Percentiles rank a stretch among this genome's conserved stretches.
Evolutionary conservation across 2,113 vertebrate genomes (phyloP).

Genomic region (Tragelaphus scriptus): DNA sequence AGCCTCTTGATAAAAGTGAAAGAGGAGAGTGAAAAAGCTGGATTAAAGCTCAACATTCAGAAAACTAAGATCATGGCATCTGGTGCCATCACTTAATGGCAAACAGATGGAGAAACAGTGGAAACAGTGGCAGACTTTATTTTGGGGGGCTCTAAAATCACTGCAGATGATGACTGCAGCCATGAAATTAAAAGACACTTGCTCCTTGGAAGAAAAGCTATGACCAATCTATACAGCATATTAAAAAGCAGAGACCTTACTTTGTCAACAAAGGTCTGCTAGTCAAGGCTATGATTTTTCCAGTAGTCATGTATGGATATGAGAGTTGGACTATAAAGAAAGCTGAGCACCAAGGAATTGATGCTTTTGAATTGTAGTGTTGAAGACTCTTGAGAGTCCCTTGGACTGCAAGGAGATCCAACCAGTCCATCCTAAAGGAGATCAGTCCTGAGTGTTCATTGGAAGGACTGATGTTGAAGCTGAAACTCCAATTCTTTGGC

Average conservation of each 20-base stretch:
- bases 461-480: background rate
- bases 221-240: background rate
- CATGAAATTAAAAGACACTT: background rate
- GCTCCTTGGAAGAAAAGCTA: background rate
- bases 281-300: background rate
- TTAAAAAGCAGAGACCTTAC: background rate
- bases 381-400: background rate
- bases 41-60: background rate
- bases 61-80: background rate
- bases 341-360: accelerated
- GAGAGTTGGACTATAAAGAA: background rate
- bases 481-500: background rate
- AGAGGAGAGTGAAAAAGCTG: background rate
- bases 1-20: background rate
- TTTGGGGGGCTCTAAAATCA: background rate
- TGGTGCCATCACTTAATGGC: background rate
- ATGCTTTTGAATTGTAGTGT: background rate
- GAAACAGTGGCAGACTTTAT: background rate
- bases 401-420: background rate
- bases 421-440: background rate
- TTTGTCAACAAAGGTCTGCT: background rate
- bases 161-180: background rate
- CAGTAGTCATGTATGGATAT: background rate
- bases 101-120: background rate
- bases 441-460: background rate